These are phyloP conservation scores for Tholera decimalis DNA, from an alignment of 2,888 invertebrate genomes.

Conservation along the genomic window DNA sequence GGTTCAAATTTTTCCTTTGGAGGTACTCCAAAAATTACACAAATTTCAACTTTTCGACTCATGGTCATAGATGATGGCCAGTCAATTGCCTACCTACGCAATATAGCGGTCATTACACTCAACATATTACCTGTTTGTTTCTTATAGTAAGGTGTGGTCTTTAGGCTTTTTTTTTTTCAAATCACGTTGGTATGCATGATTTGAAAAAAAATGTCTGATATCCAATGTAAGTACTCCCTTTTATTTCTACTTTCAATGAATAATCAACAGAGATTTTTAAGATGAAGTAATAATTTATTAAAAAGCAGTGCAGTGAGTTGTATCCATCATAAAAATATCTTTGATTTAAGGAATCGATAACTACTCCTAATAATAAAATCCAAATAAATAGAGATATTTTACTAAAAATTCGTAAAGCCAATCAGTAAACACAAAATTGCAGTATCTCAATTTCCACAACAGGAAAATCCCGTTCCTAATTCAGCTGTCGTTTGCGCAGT, in stretches of 20 bases:
- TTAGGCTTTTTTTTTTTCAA: too few species aligned
- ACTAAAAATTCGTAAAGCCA: conserved; percentile 14
- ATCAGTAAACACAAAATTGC: conserved; percentile 32
- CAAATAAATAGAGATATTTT: neutral
- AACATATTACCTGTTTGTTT: conserved; percentile 26
- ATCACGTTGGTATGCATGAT: too few species aligned
- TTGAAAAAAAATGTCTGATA: too few species aligned
- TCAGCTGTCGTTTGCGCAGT: conserved; percentile 38
- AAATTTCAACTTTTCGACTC: conserved; percentile 16
- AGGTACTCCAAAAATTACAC: conserved; percentile 25
- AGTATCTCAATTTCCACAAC: conserved; percentile 33
- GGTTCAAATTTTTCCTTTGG: too few species aligned
- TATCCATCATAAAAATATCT: too few species aligned
- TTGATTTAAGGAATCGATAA: neutral
- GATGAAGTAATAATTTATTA: neutral
- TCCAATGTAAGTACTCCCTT: too few species aligned
- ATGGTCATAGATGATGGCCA: conserved; percentile 31
- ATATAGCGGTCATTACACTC: conserved; percentile 45
- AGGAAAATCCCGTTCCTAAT: conserved; percentile 46
- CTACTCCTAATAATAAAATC: neutral
- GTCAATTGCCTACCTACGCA: conserved; percentile 58
- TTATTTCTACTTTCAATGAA: neutral
- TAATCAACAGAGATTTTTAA: neutral
- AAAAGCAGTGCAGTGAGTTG: too few species aligned
- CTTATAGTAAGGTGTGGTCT: conserved; percentile 14